A percentile compares a stretch with the other conserved stretches of the same genome.
These are phyloP conservation scores for Paralichthys olivaceus DNA, from an alignment of 2,113 vertebrate genomes.

Conservation along the genomic window DNA sequence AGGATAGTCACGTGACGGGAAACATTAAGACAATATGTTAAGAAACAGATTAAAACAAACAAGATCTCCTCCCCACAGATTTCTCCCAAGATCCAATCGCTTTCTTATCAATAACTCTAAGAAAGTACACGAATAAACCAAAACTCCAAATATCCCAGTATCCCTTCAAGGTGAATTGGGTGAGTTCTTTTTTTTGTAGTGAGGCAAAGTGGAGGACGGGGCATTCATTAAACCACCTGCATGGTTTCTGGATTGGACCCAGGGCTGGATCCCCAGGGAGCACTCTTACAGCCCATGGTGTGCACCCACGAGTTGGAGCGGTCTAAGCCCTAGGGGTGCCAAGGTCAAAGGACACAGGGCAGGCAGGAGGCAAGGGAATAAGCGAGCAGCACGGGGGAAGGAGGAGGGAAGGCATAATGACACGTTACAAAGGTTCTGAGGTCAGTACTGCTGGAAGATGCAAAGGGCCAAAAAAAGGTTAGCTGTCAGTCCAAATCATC, in stretches of 20 bases:
- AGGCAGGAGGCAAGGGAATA: constrained; percentile 75
- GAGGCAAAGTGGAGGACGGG: constrained; percentile 65
- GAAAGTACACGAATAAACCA: constrained; percentile 49
- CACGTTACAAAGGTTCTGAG: constrained; percentile 81
- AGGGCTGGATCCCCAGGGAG: constrained; percentile 98
- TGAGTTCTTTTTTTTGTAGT: constrained; percentile 47
- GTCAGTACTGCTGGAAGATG: constrained; percentile 71
- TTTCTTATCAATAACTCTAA: constrained; percentile 10
- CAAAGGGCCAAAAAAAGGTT: constrained; percentile 56
- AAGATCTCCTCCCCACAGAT: not conserved
- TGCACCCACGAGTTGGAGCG: constrained; percentile 99
- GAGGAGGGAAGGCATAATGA: constrained; percentile 82
- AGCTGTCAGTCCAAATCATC: constrained; percentile 58
- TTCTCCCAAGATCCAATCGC: not conserved
- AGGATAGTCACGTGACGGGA: constrained; percentile 12
- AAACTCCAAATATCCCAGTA: constrained; percentile 72
- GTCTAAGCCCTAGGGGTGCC: constrained; percentile 97
- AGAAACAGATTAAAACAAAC: not conserved
- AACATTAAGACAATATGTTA: not conserved
- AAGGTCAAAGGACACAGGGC: constrained; percentile 89
- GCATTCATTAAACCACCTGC: constrained; percentile 93
- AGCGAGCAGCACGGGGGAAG: constrained; percentile 80
- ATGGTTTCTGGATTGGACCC: constrained; percentile 95
- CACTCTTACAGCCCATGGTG: constrained; percentile 98
- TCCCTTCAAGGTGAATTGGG: constrained; percentile 57